Percentiles rank a stretch among this genome's conserved stretches.
phyloP scores from a whole-genome alignment of 64 coral and sea anemone species.

The Montipora capricornis region DNA sequence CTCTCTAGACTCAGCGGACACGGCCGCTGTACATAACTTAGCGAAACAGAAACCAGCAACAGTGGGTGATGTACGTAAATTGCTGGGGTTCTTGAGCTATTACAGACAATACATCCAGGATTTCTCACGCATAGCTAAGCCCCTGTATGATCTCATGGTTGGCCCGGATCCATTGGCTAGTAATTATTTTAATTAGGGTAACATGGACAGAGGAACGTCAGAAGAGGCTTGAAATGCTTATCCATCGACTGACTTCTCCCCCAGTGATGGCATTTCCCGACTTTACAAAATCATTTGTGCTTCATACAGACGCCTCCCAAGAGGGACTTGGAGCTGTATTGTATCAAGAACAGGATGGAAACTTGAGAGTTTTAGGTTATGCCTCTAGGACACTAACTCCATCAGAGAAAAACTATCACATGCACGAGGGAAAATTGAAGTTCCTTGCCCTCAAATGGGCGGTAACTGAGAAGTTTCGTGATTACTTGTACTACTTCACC shows the following conservation, averaged over 20 bases:
- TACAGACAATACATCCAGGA: slow-evolving; percentile 14
- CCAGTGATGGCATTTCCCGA: slow-evolving; percentile 9
- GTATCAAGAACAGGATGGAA: not conserved
- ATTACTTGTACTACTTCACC: not conserved
- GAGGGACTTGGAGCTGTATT: not conserved
- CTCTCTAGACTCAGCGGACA: too few relatives aligned
- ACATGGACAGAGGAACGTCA: slow-evolving; percentile 28
- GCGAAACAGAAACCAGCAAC: not conserved
- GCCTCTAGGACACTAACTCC: not conserved
- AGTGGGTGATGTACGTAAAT: slow-evolving; percentile 43
- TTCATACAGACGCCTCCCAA: slow-evolving; percentile 1
- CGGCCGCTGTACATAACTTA: too few relatives aligned
- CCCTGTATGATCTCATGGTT: slow-evolving; percentile 18
- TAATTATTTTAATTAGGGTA: not conserved
- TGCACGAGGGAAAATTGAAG: not conserved
- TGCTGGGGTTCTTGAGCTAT: slow-evolving; percentile 28
- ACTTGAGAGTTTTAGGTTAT: not conserved
- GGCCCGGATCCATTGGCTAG: not conserved
- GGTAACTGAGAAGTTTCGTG: not conserved
- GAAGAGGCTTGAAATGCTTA: not conserved
- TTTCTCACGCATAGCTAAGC: slow-evolving; percentile 49
- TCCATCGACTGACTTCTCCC: slow-evolving; percentile 9
- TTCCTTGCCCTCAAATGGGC: too few relatives aligned
- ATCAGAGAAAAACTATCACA: not conserved
- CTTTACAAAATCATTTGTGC: slow-evolving; percentile 1